These are phyloP conservation scores for Branchinecta lindahli DNA, from an alignment of 1,140 invertebrate genomes.

Conservation along the genomic window DNA sequence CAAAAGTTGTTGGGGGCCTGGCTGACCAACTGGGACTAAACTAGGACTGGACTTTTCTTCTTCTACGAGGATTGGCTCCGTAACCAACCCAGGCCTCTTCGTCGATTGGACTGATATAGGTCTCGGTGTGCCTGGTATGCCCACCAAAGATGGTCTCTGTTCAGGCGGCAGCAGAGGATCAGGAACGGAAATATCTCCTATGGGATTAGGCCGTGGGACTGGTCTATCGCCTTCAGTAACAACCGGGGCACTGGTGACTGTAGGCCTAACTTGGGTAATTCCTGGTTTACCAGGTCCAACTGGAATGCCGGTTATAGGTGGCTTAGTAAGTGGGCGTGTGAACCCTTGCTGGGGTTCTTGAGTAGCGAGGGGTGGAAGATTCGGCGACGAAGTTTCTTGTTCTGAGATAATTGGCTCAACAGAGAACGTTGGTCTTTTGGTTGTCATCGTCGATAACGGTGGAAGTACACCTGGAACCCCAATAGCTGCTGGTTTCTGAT, in stretches of 20 bases:
- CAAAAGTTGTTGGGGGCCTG: no score
- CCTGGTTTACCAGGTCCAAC: neutral
- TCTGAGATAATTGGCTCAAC: neutral
- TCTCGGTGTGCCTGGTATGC: constrained; percentile 6
- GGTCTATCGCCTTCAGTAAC: neutral
- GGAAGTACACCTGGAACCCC: neutral
- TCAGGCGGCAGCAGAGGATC: neutral
- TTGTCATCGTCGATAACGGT: neutral
- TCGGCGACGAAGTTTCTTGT: neutral
- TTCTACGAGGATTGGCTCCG: constrained; percentile 4
- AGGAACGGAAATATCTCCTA: neutral
- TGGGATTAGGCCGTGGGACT: neutral
- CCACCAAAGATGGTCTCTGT: neutral
- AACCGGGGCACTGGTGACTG: neutral
- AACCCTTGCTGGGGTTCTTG: neutral
- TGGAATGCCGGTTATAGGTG: neutral
- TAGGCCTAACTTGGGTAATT: neutral
- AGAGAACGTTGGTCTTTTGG: neutral
- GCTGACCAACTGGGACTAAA: no score
- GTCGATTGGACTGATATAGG: neutral
- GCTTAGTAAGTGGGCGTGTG: neutral
- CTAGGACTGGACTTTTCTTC: no score
- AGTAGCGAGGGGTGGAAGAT: neutral
- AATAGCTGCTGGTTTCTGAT: neutral
- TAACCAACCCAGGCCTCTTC: neutral